Conservation (phyloP, 1,140 invertebrate genomes). For the Pissodes strobi region DNA sequence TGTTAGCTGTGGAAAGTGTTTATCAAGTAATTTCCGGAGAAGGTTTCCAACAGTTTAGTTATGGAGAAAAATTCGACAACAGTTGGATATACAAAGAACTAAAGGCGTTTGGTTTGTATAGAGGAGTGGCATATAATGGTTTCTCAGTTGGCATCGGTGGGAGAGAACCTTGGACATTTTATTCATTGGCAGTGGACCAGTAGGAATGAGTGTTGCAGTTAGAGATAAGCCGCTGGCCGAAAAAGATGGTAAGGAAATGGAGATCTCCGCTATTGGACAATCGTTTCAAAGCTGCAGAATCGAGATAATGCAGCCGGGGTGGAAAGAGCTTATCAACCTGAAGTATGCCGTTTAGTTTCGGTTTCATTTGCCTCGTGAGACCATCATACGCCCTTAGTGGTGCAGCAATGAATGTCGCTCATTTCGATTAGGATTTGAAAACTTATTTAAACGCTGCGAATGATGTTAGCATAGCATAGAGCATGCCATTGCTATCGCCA, state of each 20-base stretch:
- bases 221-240: no score
- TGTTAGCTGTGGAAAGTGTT: slow-evolving; percentile 92
- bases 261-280: no score
- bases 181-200: no score
- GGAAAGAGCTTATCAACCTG: slow-evolving; percentile 91
- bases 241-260: no score
- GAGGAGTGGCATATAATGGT: slow-evolving; percentile 89
- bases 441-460: slow-evolving; percentile 90
- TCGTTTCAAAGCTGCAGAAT: slow-evolving; percentile 99
- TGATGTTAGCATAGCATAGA: slow-evolving; percentile 92
- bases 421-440: slow-evolving; percentile 88
- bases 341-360: slow-evolving; percentile 88
- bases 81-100: slow-evolving; percentile 97
- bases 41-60: slow-evolving; percentile 74
- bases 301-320: slow-evolving; percentile 91
- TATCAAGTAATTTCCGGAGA: slow-evolving; percentile 74
- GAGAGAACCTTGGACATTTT: slow-evolving; percentile 94
- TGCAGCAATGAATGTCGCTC: slow-evolving; percentile 98
- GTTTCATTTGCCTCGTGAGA: slow-evolving; percentile 95
- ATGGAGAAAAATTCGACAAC: slow-evolving; percentile 75
- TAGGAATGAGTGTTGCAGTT: no score
- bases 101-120: slow-evolving; percentile 84
- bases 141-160: slow-evolving; percentile 85
- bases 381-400: slow-evolving; percentile 99
- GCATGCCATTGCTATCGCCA: slow-evolving; percentile 97